Percentiles rank a stretch among this genome's conserved stretches.
Conservation (phyloP, 2,113 vertebrate genomes). For the Cairina moschata region DNA sequence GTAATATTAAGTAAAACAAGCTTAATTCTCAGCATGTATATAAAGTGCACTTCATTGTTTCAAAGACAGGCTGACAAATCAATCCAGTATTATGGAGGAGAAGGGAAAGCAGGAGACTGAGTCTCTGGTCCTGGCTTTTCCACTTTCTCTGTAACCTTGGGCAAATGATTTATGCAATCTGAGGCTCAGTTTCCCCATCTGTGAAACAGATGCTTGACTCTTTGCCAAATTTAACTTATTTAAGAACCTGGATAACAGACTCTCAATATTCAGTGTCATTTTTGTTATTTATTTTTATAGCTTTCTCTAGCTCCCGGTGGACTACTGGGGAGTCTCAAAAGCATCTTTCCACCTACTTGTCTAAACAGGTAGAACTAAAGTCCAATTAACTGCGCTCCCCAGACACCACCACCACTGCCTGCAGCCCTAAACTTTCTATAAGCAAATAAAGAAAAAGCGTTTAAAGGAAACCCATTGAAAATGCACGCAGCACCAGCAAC, state of each 20-base stretch:
- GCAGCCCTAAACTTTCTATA: conserved; percentile 17
- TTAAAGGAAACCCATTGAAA: conserved; percentile 37
- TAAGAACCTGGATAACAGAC: conserved; percentile 13
- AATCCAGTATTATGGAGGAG: not conserved
- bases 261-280: not conserved
- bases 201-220: conserved; percentile 41
- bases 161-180: not conserved
- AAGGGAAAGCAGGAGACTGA: not conserved
- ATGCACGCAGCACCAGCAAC: conserved; percentile 19
- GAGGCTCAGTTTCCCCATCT: conserved; percentile 43
- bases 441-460: conserved; percentile 20
- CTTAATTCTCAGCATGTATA: not conserved
- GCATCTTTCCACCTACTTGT: conserved; percentile 20
- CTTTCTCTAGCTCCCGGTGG: not conserved
- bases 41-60: not conserved
- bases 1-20: conserved; percentile 1
- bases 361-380: conserved; percentile 53
- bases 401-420: not conserved
- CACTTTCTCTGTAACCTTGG: conserved; percentile 21
- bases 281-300: conserved; percentile 23
- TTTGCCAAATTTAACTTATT: conserved; percentile 23
- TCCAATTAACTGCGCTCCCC: conserved; percentile 26
- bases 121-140: not conserved
- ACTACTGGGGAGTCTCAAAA: conserved; percentile 36
- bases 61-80: not conserved